Conservation (phyloP, 2,797 vertebrate genomes). For the Perodicticus potto region DNA sequence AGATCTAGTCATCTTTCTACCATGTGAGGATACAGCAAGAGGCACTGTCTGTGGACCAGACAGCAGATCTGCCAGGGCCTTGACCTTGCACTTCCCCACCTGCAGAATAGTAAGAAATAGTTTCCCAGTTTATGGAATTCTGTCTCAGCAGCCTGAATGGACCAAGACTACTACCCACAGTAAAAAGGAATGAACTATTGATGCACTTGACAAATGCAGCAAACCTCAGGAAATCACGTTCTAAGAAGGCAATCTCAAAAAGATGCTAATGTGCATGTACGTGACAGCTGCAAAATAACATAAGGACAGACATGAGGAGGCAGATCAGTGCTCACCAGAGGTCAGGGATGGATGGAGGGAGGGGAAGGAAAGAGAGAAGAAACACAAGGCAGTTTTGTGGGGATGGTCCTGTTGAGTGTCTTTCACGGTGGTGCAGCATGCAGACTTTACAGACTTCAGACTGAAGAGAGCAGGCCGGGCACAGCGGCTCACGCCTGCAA, state of each 20-base stretch:
- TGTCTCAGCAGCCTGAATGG: neutral
- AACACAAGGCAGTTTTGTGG: neutral
- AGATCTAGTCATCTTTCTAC: neutral
- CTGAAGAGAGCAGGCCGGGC: too few relatives aligned
- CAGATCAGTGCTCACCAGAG: neutral
- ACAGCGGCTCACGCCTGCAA: too few relatives aligned
- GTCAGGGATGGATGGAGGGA: neutral
- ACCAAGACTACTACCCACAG: neutral
- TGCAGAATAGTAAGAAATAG: neutral
- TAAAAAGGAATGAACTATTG: neutral
- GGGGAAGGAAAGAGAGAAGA: neutral
- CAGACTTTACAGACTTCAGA: neutral
- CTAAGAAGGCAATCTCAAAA: neutral
- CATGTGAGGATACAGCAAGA: neutral
- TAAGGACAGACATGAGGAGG: neutral
- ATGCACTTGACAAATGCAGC: neutral
- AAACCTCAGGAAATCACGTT: neutral
- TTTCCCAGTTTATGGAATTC: neutral
- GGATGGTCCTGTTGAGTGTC: neutral
- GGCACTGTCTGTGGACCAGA: neutral
- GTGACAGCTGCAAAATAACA: too few relatives aligned
- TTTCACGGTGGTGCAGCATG: neutral
- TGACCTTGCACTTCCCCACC: neutral
- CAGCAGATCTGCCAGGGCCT: neutral
- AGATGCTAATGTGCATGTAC: neutral